phyloP scores from a whole-genome alignment of 2,888 invertebrate species.

The Trichopoda pennipes region DNA sequence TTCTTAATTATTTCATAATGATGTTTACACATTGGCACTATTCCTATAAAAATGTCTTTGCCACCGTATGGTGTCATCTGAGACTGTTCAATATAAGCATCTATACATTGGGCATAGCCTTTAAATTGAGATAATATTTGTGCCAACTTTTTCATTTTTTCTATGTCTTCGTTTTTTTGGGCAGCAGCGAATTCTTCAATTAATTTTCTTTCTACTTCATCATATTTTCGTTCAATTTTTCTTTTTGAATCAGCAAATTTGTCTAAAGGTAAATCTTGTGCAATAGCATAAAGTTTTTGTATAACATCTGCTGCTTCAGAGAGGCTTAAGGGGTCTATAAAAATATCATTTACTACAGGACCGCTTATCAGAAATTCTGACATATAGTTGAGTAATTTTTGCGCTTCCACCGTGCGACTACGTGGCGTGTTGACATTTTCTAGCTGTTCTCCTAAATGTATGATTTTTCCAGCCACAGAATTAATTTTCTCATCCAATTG shows the following conservation, averaged over 20 bases:
- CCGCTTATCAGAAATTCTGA: slow-evolving; percentile 94
- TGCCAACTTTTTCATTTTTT: slow-evolving; percentile 96
- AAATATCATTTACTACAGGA: slow-evolving; percentile 91
- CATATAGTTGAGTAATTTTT: slow-evolving; percentile 94
- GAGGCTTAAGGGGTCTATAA: slow-evolving; percentile 88
- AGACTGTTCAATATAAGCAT: slow-evolving; percentile 98
- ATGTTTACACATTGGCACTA: slow-evolving; percentile 93
- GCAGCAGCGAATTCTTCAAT: slow-evolving; percentile 97
- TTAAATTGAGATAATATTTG: slow-evolving; percentile 96
- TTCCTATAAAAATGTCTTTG: slow-evolving; percentile 94
- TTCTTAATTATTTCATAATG: slow-evolving; percentile 91
- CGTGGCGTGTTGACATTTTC: slow-evolving; percentile 98
- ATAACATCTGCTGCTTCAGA: slow-evolving; percentile 98
- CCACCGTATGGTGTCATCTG: slow-evolving; percentile 93
- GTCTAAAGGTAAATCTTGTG: slow-evolving; percentile 94
- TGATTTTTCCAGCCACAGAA: slow-evolving; percentile 97
- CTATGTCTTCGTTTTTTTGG: slow-evolving; percentile 91
- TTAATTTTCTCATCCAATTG: slow-evolving; percentile 97
- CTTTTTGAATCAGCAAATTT: slow-evolving; percentile 92
- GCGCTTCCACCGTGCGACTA: slow-evolving; percentile 96
- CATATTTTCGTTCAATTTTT: slow-evolving; percentile 93
- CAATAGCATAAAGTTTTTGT: slow-evolving; percentile 96
- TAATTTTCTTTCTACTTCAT: slow-evolving; percentile 92
- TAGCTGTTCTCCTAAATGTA: slow-evolving; percentile 98
- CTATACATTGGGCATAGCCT: slow-evolving; percentile 96